Base-by-base conservation (phyloP, 2,113 vertebrate species). In the Brachyhypopomus occidentalis region DNA sequence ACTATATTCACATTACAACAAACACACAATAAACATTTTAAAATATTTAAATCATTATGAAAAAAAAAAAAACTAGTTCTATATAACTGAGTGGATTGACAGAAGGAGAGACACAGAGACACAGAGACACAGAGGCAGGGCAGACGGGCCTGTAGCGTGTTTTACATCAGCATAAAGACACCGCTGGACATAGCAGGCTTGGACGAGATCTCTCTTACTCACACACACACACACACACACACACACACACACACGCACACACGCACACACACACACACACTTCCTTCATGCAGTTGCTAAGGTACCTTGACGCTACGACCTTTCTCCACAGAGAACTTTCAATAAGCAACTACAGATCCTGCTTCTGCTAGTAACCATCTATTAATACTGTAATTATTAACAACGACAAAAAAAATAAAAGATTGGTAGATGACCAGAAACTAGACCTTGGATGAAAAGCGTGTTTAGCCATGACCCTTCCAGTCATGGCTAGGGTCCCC, bases 381-480 rank as follows among this genome's bases (percentile, higher is more conserved):
- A 78, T 84, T 87, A 87, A 87, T 87, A 87, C 85, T 87, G 85
- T 79, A 82, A 74, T 84, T 60, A 59, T 70, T 66, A 48, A 66
- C 78, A 69, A 60, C 71, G 77, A 69, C 55, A 6, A 60, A 52
- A 64, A 14, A 64, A 76, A 22, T 48, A 63, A 25, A 41, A 60
- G 1, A 30, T 30, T 30, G 30, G 23, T 59, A 48, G 75, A 59
- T 36, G 62, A 48, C n/a, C 11, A 52, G 45, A 52, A 52, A 52
- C 45, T 52, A 52, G 45, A 1, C 12, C 16, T n/a, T n/a, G 55
- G 22, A 34, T 45, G 36, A 41, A 66, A 25, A 36, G 55, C 45
- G 63, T 25, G 69, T 30, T 5, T 56, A 25, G 27, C 77, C 71
- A 25, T 80, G n/a, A n/a, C n/a, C 72, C 66, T 56, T 41, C 83